Percentiles rank a stretch among this genome's conserved stretches.
Evolutionary conservation across 2,797 vertebrate species (phyloP).

Genomic region (Garrulus glandarius): DNA sequence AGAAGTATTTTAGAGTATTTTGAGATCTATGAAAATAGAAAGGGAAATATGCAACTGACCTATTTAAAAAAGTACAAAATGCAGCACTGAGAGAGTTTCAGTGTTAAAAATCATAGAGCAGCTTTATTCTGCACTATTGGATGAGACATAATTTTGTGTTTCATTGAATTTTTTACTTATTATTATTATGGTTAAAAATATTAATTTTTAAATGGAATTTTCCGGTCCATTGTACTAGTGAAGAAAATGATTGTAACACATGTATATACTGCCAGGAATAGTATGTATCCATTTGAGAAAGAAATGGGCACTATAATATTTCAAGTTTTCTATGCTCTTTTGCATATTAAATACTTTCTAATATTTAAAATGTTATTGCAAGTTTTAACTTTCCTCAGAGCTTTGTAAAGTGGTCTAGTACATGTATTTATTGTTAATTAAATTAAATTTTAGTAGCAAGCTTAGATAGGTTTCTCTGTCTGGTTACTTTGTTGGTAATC

Average conservation of each 20-base stretch:
- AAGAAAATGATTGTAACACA: not conserved
- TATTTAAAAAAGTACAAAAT: not conserved
- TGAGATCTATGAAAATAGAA: not conserved
- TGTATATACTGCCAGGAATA: not conserved
- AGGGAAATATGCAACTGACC: not conserved
- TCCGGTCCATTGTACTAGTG: not conserved
- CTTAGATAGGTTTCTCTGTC: not conserved
- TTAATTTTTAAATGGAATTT: not conserved
- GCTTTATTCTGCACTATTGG: not conserved
- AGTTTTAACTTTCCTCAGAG: not conserved
- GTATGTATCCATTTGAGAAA: not conserved
- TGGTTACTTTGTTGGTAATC: not conserved
- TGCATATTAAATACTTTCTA: not conserved
- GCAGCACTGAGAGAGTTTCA: not conserved
- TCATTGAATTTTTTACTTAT: not conserved
- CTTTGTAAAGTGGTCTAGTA: not conserved
- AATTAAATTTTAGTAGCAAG: not conserved
- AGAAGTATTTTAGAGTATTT: not conserved
- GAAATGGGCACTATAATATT: not conserved
- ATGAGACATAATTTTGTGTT: not conserved
- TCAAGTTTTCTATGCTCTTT: not conserved
- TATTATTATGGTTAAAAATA: not conserved
- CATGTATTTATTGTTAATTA: not conserved
- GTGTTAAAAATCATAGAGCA: not conserved
- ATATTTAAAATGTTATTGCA: not conserved